Evolutionary conservation across 2,797 vertebrate species (phyloP), one percentile per base, ranked within the genome.

Genomic region (Pantherophis alleghaniensis): DNA sequence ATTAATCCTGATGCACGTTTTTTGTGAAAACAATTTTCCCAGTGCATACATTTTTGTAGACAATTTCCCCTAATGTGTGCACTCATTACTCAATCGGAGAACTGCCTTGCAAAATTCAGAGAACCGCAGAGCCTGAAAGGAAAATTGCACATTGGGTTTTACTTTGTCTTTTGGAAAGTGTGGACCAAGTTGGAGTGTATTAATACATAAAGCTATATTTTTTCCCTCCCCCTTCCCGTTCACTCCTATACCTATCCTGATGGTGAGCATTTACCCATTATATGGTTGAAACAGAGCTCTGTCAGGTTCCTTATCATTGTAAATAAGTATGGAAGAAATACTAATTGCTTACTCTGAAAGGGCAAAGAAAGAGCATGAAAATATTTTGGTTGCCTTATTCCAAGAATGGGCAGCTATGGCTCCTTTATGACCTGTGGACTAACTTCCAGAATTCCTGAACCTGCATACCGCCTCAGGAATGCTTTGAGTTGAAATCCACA

Each of bases 281-380:
- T 47, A 47, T 47, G 74, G 74, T 47, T 83, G 20, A 47, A 83
- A 47, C 20, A 24, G 37, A 47, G 20, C 10, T 47, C 42, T 47
- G 10, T 47, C 74, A 37, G 32, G 69, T 37, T 74, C 1, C 32
- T 37, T 42, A 42, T 32, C 61, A 20, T 11, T 53, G 0, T 3
- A 14, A 18, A 1, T 69, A 20, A 59, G 37, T 0, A 0, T 37
- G 63, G n/a, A 0, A 1, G 0, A 0, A 22, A 86, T 5, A 53
- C 26, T 53, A 42, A 32, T 56, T n/a, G 59, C 79, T 42, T 37
- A 0, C 28, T 69, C 28, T 0, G 51, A 79, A 83, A 24, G 37
- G 1, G 4, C 10, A 83, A 83, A 83, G 42, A 47, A 83, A 83
- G 13, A 47, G 83, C 56, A 2, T 32, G 3, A 4, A 0, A 42